Conservation (phyloP, 2,113 vertebrate species). For the Sprattus sprattus region DNA sequence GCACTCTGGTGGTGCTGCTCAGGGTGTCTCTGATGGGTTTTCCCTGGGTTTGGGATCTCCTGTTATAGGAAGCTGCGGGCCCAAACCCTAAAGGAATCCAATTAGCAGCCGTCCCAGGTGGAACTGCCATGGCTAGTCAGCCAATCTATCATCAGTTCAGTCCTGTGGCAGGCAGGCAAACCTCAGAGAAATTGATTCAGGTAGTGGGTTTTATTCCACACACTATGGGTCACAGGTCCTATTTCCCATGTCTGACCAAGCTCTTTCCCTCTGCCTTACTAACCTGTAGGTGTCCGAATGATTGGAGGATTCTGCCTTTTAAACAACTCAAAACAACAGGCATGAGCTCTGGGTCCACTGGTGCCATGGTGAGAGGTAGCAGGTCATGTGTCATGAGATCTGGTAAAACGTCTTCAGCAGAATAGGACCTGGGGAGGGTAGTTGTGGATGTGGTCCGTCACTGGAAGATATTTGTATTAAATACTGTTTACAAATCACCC, state of each 20-base stretch:
- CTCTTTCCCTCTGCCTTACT: neutral
- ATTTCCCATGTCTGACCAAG: neutral
- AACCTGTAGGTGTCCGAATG: neutral
- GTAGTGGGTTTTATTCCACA: neutral
- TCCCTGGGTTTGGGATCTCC: neutral
- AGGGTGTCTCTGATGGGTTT: neutral
- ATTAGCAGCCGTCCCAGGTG: neutral
- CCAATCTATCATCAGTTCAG: neutral
- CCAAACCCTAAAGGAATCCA: slow-evolving; percentile 1
- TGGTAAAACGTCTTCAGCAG: neutral
- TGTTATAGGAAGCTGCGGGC: neutral
- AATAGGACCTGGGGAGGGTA: neutral
- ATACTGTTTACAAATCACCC: neutral
- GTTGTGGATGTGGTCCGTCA: neutral
- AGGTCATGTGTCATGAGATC: neutral
- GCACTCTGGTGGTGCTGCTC: neutral
- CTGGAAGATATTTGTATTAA: neutral
- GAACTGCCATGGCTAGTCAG: neutral
- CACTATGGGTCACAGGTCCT: neutral
- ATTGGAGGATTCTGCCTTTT: neutral
- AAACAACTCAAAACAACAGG: neutral
- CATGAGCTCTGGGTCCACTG: neutral
- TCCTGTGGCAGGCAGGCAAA: neutral
- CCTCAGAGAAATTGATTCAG: neutral
- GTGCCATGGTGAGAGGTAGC: neutral